A percentile compares a stretch with the other conserved stretches of the same genome.
phyloP scores from a whole-genome alignment of 2,113 vertebrate species.

The Ictidomys tridecemlineatus region DNA sequence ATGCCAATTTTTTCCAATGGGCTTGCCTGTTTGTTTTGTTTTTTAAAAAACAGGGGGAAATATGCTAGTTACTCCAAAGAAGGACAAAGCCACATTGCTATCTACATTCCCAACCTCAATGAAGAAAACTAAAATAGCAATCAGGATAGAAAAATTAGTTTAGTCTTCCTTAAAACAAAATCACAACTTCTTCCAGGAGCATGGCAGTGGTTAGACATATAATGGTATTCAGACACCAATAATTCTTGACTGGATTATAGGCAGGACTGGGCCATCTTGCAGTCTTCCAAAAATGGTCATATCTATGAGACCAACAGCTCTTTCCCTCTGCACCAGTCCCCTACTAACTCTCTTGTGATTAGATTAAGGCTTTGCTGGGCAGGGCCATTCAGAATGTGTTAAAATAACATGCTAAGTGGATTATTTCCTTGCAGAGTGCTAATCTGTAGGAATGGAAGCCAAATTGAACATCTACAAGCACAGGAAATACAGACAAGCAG shows the following conservation, averaged over 20 bases:
- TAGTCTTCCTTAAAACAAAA: slow-evolving; percentile 22
- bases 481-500: background rate
- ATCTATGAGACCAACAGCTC: background rate
- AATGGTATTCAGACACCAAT: background rate
- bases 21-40: background rate
- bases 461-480: background rate
- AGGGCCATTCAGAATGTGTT: background rate
- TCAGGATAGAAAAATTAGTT: background rate
- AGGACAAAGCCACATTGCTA: background rate
- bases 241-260: background rate
- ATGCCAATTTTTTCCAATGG: background rate
- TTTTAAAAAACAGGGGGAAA: background rate
- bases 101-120: background rate
- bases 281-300: background rate
- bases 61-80: background rate
- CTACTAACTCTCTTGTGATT: background rate
- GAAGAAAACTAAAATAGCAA: background rate
- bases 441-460: background rate
- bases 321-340: background rate
- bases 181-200: background rate
- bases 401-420: background rate
- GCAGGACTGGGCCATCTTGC: background rate
- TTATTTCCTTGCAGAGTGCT: background rate
- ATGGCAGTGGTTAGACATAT: background rate
- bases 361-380: background rate